Conservation (phyloP, 2,888 invertebrate species). For the Platycnemis pennipes region DNA sequence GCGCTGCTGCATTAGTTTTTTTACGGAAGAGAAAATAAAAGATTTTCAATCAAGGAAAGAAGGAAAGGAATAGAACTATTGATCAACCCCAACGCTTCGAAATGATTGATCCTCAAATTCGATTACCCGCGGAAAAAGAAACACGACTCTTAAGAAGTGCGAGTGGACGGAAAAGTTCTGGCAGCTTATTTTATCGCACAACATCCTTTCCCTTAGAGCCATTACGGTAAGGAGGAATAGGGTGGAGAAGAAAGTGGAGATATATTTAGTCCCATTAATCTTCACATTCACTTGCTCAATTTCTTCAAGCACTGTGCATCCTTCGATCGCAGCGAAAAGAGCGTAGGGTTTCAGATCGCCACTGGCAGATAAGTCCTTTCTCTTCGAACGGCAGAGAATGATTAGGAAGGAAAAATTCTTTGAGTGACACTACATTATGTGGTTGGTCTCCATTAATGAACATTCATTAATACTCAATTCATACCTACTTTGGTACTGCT, state of each 20-base stretch:
- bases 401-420: no score
- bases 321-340: not conserved
- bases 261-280: not conserved
- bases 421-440: no score
- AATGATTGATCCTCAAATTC: slow-evolving; percentile 7
- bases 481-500: no score
- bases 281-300: not conserved
- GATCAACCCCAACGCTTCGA: not conserved
- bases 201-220: not conserved
- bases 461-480: no score
- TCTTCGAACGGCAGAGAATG: no score
- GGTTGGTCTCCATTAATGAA: no score
- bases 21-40: no score
- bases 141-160: not conserved
- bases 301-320: not conserved
- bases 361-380: no score
- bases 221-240: not conserved
- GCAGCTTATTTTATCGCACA: not conserved
- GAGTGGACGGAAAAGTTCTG: not conserved
- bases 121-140: not conserved
- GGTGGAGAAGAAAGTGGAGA: not conserved
- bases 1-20: no score
- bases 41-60: not conserved
- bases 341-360: no score
- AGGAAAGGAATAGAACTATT: not conserved